Base-by-base conservation (phyloP, 37 sponge, comb jelly and placozoan species). In the Agelas oroides region DNA sequence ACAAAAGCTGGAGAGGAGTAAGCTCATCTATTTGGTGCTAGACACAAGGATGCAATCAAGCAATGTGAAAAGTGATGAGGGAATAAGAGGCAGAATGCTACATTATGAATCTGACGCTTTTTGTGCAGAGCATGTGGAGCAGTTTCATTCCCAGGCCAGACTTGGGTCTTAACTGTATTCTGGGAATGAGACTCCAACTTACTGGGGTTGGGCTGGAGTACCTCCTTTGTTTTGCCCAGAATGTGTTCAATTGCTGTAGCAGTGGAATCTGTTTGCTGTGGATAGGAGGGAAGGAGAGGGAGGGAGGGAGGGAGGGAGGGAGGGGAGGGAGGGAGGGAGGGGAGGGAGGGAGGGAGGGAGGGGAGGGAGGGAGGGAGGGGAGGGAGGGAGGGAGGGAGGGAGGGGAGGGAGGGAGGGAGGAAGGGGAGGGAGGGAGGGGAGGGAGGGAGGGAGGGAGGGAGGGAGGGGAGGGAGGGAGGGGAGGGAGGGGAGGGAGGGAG, bases 151-250 rank as follows among this genome's bases (percentile, higher is more conserved):
- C n/a, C n/a, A n/a, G n/a, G n/a, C n/a, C n/a, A n/a, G n/a, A n/a
- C n/a, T n/a, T n/a, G n/a, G n/a, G n/a, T n/a, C n/a, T n/a, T n/a
- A n/a, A n/a, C n/a, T n/a, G n/a, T n/a, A n/a, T n/a, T n/a, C n/a
- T n/a, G n/a, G n/a, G n/a, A n/a, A n/a, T n/a, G n/a, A 46, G 46
- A 8, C 46, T 27, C 55, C n/a, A n/a, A 54, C 55, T 39, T 75
- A 91, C 92, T 71, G 56, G 97, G 97, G 79, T 97, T 97, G 21
- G 97, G 97, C 23, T 97, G 97, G 30, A 97, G 88, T 53, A 90
- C 84, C 41, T 97, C 97, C 76, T 93, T 91, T 31, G 93, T 89
- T 73, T 92, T 97, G n/a, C 35, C 39, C 24, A 84, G 31, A 19
- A 92, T 37, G 13, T 33, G 63, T 33, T 92, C 86, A 33, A 97